Percentiles rank a stretch among this genome's conserved stretches.
Evolutionary conservation across 2,113 vertebrate genomes (phyloP).

Genomic region (Channa maculata): DNA sequence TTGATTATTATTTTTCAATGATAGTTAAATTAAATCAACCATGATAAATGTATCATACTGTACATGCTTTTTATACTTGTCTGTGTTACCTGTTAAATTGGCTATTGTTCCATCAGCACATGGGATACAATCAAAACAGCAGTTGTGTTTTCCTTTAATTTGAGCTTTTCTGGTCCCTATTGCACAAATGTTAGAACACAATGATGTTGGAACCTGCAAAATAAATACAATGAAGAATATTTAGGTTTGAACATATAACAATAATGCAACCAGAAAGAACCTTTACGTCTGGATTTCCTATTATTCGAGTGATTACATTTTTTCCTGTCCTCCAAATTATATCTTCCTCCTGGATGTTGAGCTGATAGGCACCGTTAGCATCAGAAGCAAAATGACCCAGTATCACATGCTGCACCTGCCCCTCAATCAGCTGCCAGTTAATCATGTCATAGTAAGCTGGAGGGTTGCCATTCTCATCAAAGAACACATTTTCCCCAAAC

Average conservation of each 20-base stretch:
- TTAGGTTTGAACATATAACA: no score
- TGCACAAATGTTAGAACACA: conserved; percentile 77
- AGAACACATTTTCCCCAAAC: conserved; percentile 78
- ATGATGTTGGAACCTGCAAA: conserved; percentile 73
- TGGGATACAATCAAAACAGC: conserved; percentile 86
- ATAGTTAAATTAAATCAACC: no score
- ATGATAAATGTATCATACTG: no score
- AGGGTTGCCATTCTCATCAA: conserved; percentile 81
- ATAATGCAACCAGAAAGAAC: neutral
- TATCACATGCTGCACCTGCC: conserved; percentile 79
- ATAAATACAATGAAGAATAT: no score
- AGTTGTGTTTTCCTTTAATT: conserved; percentile 78
- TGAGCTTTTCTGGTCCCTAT: conserved; percentile 80
- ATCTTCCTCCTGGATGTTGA: conserved; percentile 71
- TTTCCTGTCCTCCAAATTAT: conserved; percentile 78
- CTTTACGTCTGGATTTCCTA: no score
- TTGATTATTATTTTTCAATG: no score
- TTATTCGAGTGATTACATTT: conserved; percentile 43
- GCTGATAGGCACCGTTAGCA: conserved; percentile 58
- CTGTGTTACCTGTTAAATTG: conserved; percentile 74
- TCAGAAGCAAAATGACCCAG: conserved; percentile 77
- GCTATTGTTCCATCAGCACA: conserved; percentile 84
- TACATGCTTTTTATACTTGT: no score
- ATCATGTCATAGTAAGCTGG: conserved; percentile 82
- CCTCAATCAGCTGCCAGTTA: conserved; percentile 83